Percentiles rank a stretch among this genome's conserved stretches.
These are phyloP conservation scores for Reticulitermes lucifugus DNA, from an alignment of 2,888 invertebrate species.

Conservation along the genomic window DNA sequence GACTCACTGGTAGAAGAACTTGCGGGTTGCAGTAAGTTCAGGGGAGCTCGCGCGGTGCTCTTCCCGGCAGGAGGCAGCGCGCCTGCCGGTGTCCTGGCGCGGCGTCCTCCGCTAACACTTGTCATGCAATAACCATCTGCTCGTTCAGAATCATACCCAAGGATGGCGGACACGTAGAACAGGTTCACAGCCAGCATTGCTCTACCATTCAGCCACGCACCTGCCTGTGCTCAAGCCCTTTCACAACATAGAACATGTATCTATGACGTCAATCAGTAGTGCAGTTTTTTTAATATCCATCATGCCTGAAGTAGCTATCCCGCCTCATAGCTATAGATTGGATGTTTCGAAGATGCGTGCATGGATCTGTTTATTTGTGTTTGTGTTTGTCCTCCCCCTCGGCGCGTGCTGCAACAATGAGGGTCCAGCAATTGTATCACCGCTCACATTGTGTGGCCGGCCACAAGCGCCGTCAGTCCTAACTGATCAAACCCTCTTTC, in stretches of 20 bases:
- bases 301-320: not conserved
- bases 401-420: not conserved
- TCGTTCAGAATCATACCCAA: no score
- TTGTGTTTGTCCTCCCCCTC: not conserved
- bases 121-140: not conserved
- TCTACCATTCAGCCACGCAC: no score
- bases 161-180: no score
- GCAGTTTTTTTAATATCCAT: no score
- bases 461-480: constrained; percentile 18
- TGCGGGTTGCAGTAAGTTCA: constrained; percentile 20
- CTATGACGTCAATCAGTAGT: no score
- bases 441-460: constrained; percentile 20
- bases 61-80: not conserved
- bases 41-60: not conserved
- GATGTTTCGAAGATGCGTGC: not conserved
- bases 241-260: no score
- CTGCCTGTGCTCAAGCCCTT: no score
- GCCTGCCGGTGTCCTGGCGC: not conserved
- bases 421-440: constrained; percentile 34
- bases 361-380: not conserved
- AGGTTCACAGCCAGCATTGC: no score
- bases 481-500: constrained; percentile 31
- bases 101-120: not conserved
- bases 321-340: not conserved
- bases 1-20: not conserved